A percentile compares a stretch with the other conserved stretches of the same genome.
phyloP scores from a whole-genome alignment of 2,797 vertebrate genomes.

The Sphenodon punctatus region DNA sequence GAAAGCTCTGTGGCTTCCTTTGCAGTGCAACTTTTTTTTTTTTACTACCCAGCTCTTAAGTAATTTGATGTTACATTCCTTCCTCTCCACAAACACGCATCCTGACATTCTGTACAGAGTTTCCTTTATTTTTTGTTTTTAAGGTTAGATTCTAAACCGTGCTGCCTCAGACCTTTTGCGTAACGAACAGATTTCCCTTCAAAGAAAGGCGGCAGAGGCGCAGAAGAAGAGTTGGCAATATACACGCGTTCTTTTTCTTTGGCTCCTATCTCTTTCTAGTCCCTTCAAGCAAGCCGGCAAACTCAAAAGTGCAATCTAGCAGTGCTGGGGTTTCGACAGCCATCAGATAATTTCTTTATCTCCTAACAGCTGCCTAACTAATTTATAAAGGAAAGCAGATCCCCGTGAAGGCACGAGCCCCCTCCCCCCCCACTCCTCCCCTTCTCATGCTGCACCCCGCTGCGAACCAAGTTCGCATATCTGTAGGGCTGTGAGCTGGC shows the following conservation, averaged over 20 bases:
- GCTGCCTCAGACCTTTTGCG: background rate
- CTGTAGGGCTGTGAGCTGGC: slow-evolving; percentile 38
- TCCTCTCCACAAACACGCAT: too few species aligned
- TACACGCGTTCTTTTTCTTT: background rate
- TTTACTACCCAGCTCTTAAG: too few species aligned
- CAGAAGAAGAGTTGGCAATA: slow-evolving; percentile 7
- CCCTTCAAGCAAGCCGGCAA: background rate
- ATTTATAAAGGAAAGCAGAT: slow-evolving; percentile 53
- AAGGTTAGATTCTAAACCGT: slow-evolving; percentile 19
- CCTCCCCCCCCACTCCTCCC: background rate
- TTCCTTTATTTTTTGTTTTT: background rate
- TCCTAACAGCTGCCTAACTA: slow-evolving; percentile 45
- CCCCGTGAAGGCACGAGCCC: slow-evolving; percentile 28
- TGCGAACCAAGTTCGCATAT: background rate
- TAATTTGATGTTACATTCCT: too few species aligned
- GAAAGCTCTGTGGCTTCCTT: background rate
- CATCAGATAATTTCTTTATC: slow-evolving; percentile 53
- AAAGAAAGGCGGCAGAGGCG: slow-evolving; percentile 11
- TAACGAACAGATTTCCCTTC: slow-evolving; percentile 21
- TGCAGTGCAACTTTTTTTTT: slow-evolving; percentile 26
- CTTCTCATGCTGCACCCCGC: slow-evolving; percentile 11
- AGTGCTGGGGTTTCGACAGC: slow-evolving; percentile 13
- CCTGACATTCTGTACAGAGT: background rate
- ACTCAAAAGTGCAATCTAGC: background rate
- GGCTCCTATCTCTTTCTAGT: slow-evolving; percentile 22